Evolutionary conservation across 2,113 vertebrate genomes (phyloP), one percentile per base, ranked within the genome.

Genomic region (Pluvialis apricaria): DNA sequence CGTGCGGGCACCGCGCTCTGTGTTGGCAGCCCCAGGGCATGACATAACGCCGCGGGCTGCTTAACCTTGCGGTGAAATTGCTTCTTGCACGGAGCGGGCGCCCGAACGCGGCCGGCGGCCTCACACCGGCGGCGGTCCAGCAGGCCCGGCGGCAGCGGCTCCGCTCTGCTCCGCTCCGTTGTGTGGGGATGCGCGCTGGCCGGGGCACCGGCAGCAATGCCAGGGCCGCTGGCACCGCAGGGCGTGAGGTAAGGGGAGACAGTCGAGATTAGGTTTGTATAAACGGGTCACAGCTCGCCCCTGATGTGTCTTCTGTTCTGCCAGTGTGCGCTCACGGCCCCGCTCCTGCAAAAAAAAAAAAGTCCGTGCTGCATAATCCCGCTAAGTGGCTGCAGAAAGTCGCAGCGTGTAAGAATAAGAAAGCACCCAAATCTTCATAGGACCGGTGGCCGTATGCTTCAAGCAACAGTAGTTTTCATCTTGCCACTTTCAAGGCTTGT

Each of bases 201-300:
- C 61, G 51, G 34, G 32, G 24, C 8, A 4, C 13, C 68, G 10
- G 57, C 44, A 42, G 64, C 13, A 55, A 4, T 13, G 82, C 21
- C 20, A 5, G 58, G 32, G 17, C 64, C 44, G 1, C 44, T 57
- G 61, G 45, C 40, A 3, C 11, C 28, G 47, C 13, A 3, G 54
- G 61, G 54, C 8, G 45, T 4, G 15, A 55, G 80, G 1, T 0
- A 15, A 55, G 13, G 34, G 42, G 26, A 73, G 34, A 16, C 69
- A 10, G 5, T 47, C 2, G 0, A 45, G 36, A 5, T 58, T 17
- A 9, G 2, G 0, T 28, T 61, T 65, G 10, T n/a, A 13, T 57
- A 20, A 58, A n/a, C n/a, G n/a, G n/a, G n/a, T 69, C 8, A 0
- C 12, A 26, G 8, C 22, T 45, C 42, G 20, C 9, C 66, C 29